Conservation (phyloP, 2,113 vertebrate genomes). For the Pseudois nayaur region DNA sequence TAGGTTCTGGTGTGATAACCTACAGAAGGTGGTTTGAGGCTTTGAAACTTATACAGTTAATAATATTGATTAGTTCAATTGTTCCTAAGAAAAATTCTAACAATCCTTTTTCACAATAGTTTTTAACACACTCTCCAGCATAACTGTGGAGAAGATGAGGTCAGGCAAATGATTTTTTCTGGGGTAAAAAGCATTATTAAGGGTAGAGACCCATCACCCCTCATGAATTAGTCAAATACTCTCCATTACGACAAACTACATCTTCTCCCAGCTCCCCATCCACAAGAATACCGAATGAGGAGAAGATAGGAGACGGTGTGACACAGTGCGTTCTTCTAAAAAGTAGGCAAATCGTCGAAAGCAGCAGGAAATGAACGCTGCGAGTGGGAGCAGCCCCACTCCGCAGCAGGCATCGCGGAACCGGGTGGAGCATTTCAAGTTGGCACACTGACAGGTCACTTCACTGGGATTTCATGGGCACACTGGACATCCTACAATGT, state of each 20-base stretch:
- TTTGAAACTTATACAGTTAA: neutral
- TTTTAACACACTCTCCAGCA: neutral
- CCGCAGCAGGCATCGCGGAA: neutral
- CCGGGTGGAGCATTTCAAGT: rapidly evolving
- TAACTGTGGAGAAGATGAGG: neutral
- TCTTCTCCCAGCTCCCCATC: neutral
- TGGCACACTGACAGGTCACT: too few species aligned
- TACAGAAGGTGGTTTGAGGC: neutral
- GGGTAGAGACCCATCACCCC: neutral
- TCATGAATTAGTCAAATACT: neutral
- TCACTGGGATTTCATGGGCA: neutral
- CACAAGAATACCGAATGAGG: neutral
- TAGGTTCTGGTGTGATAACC: neutral
- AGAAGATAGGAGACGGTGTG: neutral
- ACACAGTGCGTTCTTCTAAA: neutral
- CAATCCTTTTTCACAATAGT: neutral
- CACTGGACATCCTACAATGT: neutral
- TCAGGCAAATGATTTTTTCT: neutral
- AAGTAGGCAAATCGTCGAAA: neutral
- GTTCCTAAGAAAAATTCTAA: neutral
- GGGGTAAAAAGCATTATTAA: neutral
- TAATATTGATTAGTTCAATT: neutral
- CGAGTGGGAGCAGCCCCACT: neutral
- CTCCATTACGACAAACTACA: neutral
- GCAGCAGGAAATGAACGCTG: neutral